Evolutionary conservation across 2,888 invertebrate genomes (phyloP), one percentile per base, ranked within the genome.

Genomic region (Nemotelus nigrinus): DNA sequence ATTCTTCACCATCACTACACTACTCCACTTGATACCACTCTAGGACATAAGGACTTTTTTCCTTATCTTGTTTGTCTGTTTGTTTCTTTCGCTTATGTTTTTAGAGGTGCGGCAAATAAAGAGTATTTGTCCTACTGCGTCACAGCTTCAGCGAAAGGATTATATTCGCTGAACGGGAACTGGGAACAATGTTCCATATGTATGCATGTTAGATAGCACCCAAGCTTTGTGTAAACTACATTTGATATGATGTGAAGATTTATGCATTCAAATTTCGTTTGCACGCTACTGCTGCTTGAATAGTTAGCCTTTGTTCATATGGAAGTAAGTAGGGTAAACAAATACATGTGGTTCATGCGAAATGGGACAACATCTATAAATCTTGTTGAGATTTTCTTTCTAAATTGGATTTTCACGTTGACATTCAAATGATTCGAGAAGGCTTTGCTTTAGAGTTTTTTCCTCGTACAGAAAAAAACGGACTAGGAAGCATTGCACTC

Each of bases 181-280:
- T 53, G 8, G 2, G 39, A 71, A n/a, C 55, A 10, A n/a, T 5
- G 43, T 5, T 5, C 68, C 41, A 3, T 41, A 7, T 57, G 43
- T 53, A 5, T 44, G 53, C 55, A 55, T 53, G 44, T 55, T 43
- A 71, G 71, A 71, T 55, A 57, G 71, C 41, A 71, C 55, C 55
- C 55, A 71, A 68, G 71, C 71, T 57, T 71, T 55, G 55, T 71
- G 71, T 71, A 71, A 71, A 71, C 71, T 71, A 71, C 55, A 57
- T 71, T 71, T 71, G 71, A 71, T 71, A 71, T 71, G 71, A 71
- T 57, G 71, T 55, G 55, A 55, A 71, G 71, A 71, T 71, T 71
- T 71, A 55, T 71, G 53, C 44, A 71, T 71, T 55, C 44, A 71
- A 71, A 71, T 71, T 65, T 45, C 65, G 48, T 71, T 55, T 71